phyloP scores from a whole-genome alignment of 30 jellyfish, hydroid and myxozoan genomes.

The Turritopsis rubra region DNA sequence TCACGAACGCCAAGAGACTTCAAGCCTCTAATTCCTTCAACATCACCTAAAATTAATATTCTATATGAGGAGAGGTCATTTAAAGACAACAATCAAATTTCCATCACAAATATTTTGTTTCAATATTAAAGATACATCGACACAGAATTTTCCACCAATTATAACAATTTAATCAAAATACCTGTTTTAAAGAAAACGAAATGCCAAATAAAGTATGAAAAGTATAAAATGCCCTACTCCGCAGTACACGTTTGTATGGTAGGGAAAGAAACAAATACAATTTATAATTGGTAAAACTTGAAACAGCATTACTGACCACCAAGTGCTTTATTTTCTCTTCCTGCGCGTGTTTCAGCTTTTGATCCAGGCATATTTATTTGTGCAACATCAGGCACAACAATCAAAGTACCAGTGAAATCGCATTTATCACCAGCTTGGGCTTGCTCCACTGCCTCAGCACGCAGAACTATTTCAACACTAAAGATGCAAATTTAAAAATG shows the following conservation, averaged over 20 bases:
- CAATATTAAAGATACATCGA: not conserved
- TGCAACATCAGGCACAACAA: constrained; percentile 99
- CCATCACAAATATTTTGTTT: not conserved
- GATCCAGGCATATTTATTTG: constrained; percentile 86
- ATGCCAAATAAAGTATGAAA: not conserved
- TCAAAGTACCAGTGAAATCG: constrained; percentile 95
- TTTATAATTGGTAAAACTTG: too few relatives aligned
- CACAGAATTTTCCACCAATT: not conserved
- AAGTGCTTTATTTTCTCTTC: constrained; percentile 3
- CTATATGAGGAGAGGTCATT: too few relatives aligned
- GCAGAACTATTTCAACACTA: constrained; percentile 91
- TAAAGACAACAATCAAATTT: too few relatives aligned
- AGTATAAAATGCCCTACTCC: not conserved
- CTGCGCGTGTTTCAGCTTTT: constrained; percentile 41
- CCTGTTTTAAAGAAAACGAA: not conserved
- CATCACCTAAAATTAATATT: constrained; percentile 37
- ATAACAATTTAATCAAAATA: not conserved
- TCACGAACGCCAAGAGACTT: constrained; percentile 98
- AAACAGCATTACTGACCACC: not conserved
- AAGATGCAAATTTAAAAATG: too few relatives aligned
- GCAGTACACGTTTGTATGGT: not conserved
- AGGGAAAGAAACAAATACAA: not conserved
- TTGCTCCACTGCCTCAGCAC: constrained; percentile 99
- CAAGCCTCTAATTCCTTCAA: constrained; percentile 70
- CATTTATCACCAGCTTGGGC: constrained; percentile 99